A percentile compares a stretch with the other conserved stretches of the same genome.
These are phyloP conservation scores for Cryptoleucopteryx plumbea DNA, from an alignment of 2,113 vertebrate species.

Conservation along the genomic window DNA sequence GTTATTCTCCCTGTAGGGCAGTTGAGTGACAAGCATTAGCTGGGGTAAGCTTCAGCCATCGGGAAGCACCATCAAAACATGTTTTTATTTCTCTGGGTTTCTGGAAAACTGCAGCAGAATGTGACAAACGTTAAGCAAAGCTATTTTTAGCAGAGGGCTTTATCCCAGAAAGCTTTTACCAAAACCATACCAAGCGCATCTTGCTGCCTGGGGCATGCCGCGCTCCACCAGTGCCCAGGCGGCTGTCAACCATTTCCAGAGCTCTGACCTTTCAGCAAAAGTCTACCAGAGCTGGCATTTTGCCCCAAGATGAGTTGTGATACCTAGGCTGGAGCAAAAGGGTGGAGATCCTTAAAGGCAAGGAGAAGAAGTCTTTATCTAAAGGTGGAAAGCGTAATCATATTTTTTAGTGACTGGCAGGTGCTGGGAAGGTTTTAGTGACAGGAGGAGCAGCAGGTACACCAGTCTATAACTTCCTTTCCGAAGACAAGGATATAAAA, in stretches of 20 bases:
- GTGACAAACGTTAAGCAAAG: background rate
- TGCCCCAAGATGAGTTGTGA: background rate
- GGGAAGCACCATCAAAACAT: background rate
- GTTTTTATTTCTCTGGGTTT: background rate
- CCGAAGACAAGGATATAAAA: background rate
- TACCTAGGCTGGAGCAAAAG: background rate
- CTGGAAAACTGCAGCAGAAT: background rate
- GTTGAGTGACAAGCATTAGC: background rate
- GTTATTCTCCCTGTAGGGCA: background rate
- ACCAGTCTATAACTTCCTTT: background rate
- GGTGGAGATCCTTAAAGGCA: background rate
- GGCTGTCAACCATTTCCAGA: rapidly evolving
- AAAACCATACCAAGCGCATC: rapidly evolving
- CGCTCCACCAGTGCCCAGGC: rapidly evolving
- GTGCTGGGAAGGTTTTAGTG: background rate
- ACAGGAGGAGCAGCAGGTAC: background rate
- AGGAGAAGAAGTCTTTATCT: background rate
- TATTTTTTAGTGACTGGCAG: background rate
- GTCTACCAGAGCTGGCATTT: background rate
- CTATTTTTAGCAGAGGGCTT: background rate
- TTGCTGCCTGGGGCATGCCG: background rate
- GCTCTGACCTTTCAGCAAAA: background rate
- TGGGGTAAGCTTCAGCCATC: background rate
- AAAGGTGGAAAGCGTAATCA: background rate
- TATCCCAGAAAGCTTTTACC: background rate